Percentiles rank a stretch among this genome's conserved stretches.
phyloP scores from a whole-genome alignment of 64 coral and sea anemone species.

The Exaiptasia diaphana region DNA sequence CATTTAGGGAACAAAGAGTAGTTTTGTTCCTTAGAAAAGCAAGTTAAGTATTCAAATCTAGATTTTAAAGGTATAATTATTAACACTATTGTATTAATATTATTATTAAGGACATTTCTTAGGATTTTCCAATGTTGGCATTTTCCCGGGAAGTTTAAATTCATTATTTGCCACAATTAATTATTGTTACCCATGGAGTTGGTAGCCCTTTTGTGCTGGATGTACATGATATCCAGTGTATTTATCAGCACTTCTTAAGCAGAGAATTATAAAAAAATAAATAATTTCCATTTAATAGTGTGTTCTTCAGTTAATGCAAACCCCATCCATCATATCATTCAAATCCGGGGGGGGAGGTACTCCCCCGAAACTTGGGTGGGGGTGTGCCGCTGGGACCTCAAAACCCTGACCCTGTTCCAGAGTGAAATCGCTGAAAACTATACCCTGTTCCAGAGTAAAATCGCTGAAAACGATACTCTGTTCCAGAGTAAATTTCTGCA shows the following conservation, averaged over 20 bases:
- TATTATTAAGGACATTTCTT: constrained; percentile 98
- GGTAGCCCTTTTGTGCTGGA: constrained; percentile 81
- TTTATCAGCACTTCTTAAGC: constrained; percentile 99
- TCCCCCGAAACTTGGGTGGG: too few relatives aligned
- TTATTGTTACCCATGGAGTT: constrained; percentile 73
- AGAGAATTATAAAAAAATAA: constrained; percentile 74
- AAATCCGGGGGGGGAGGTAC: too few relatives aligned
- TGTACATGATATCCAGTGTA: constrained; percentile 89
- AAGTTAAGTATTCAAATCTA: constrained; percentile 77
- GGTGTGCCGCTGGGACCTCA: too few relatives aligned
- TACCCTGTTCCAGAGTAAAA: too few relatives aligned
- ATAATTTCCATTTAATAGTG: too few relatives aligned
- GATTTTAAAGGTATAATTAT: constrained; percentile 99
- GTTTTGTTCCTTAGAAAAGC: background rate
- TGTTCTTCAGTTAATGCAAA: too few relatives aligned
- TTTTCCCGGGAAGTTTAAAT: constrained; percentile 52
- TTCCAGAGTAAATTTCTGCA: too few relatives aligned
- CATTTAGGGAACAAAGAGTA: background rate
- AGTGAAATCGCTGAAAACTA: too few relatives aligned
- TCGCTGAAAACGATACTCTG: too few relatives aligned
- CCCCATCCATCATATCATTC: too few relatives aligned
- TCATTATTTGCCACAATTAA: constrained; percentile 83
- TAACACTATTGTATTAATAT: constrained; percentile 77
- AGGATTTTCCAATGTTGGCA: constrained; percentile 94
- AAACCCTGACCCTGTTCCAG: too few relatives aligned